Conservation (phyloP, 2,797 vertebrate genomes). For the Zalophus californianus region DNA sequence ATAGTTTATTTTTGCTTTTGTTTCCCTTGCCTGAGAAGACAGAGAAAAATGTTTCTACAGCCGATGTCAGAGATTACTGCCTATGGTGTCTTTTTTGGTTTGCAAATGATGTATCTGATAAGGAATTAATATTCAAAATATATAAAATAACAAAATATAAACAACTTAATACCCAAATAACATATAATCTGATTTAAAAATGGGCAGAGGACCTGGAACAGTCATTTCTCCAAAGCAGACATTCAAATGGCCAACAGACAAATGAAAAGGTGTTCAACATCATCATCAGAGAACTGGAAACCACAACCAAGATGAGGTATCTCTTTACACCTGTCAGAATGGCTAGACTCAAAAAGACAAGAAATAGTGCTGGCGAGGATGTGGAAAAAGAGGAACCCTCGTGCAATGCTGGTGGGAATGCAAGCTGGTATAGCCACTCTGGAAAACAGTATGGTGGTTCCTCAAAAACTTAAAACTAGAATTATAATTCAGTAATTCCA, state of each 20-base stretch:
- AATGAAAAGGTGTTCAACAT: neutral
- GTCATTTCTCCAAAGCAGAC: neutral
- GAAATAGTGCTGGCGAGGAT: neutral
- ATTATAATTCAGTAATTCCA: neutral
- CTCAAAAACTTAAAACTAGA: neutral
- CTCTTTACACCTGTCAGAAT: neutral
- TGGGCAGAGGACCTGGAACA: neutral
- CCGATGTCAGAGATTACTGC: neutral
- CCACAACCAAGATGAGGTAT: neutral
- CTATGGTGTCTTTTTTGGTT: neutral
- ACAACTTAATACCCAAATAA: neutral
- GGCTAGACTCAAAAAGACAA: neutral
- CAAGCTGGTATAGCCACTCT: neutral
- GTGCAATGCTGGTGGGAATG: neutral
- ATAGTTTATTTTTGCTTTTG: neutral
- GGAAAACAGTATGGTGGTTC: neutral
- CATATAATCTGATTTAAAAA: neutral
- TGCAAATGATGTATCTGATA: neutral
- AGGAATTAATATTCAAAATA: neutral
- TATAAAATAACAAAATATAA: neutral
- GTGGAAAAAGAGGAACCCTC: neutral
- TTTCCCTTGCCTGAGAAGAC: neutral
- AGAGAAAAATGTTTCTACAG: neutral
- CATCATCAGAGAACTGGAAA: neutral
- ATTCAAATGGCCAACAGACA: neutral